Evolutionary conservation across 2,113 vertebrate species (phyloP).

Genomic region (Ciconia maguari): DNA sequence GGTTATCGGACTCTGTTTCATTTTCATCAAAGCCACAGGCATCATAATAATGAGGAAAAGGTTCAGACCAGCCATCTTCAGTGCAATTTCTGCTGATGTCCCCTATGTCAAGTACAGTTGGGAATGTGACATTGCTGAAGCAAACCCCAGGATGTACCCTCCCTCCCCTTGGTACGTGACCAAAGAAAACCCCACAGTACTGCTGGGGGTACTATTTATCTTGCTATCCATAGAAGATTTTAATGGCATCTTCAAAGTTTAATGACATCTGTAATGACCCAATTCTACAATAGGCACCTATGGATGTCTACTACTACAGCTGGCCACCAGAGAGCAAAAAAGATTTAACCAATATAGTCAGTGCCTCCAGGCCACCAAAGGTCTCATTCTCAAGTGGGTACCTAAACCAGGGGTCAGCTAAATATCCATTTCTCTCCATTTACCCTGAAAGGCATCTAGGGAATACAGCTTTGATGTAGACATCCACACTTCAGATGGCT

Average conservation of each 20-base stretch:
- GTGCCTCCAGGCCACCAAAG: background rate
- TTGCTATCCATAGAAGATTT: background rate
- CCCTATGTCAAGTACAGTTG: slow-evolving; percentile 63
- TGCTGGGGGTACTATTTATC: background rate
- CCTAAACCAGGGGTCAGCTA: background rate
- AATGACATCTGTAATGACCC: background rate
- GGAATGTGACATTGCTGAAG: background rate
- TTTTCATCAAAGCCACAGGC: slow-evolving; percentile 89
- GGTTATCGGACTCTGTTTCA: slow-evolving; percentile 67
- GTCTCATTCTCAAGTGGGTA: background rate
- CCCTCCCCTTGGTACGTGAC: background rate
- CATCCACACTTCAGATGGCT: background rate
- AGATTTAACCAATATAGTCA: background rate
- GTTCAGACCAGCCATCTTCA: slow-evolving; percentile 91
- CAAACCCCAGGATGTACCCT: background rate
- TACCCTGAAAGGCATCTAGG: rapidly evolving
- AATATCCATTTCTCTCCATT: background rate
- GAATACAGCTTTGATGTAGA: background rate
- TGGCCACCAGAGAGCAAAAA: background rate
- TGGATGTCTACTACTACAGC: rapidly evolving
- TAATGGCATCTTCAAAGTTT: background rate
- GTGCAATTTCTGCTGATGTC: slow-evolving; percentile 93
- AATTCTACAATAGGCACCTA: background rate
- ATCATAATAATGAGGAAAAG: slow-evolving; percentile 91
- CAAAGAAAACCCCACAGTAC: background rate